Conservation (phyloP, 35 echinoderm and acorn worm genomes). For the Apostichopus californicus region DNA sequence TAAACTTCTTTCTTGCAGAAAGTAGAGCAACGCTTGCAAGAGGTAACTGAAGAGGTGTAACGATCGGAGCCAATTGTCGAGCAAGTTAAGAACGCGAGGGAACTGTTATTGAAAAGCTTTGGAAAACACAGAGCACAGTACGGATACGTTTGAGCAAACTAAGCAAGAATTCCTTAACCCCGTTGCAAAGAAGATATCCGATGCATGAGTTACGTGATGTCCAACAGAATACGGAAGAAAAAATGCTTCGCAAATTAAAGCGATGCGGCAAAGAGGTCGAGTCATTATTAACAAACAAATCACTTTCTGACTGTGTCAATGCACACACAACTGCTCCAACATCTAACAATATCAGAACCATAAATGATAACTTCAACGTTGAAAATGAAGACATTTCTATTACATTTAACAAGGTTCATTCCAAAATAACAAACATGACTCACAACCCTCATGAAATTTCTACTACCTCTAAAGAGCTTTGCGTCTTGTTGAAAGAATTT, state of each 20-base stretch:
- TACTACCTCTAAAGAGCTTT: background rate
- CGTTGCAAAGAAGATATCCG: background rate
- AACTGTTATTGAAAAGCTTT: no score
- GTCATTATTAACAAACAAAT: background rate
- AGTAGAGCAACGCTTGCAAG: background rate
- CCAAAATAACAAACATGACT: background rate
- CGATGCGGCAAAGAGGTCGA: conserved; percentile 22
- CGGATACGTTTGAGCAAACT: no score
- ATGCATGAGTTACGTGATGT: background rate
- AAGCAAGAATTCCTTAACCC: no score
- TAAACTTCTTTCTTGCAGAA: background rate
- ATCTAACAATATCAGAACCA: background rate
- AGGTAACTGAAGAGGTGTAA: background rate
- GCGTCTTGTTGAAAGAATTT: background rate
- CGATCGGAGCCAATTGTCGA: background rate
- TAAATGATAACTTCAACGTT: conserved; percentile 31
- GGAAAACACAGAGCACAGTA: no score
- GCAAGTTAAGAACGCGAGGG: conserved; percentile 14
- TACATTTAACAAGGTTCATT: background rate
- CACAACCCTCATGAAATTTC: background rate
- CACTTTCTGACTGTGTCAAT: background rate
- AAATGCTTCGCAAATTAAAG: background rate
- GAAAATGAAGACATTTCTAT: background rate
- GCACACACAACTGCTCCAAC: background rate
- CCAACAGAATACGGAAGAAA: background rate